Percentiles rank a stretch among this genome's conserved stretches.
These are phyloP conservation scores for Panulirus ornatus DNA, from an alignment of 1,140 invertebrate species.

Conservation along the genomic window DNA sequence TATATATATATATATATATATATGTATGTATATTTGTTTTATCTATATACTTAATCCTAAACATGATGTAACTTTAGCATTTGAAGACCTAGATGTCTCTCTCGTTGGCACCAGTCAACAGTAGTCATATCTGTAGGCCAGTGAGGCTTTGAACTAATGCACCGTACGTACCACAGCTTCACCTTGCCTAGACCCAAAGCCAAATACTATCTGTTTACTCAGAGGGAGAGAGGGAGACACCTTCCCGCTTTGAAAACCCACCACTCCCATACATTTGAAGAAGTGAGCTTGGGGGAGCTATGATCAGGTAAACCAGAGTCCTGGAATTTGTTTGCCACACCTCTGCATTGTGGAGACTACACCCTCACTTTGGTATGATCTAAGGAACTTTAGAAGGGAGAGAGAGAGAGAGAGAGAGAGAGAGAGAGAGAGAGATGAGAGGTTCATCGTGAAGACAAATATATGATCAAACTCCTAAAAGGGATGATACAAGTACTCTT, in stretches of 20 bases:
- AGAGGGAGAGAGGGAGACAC: constrained; percentile 21
- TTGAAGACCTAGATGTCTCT: too few relatives aligned
- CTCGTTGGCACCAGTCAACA: too few relatives aligned
- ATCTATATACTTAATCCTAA: too few relatives aligned
- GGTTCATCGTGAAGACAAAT: background rate
- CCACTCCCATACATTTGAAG: background rate
- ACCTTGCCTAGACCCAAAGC: background rate
- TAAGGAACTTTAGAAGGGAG: too few relatives aligned
- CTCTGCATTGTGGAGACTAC: background rate
- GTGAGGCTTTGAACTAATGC: too few relatives aligned
- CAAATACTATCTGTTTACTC: constrained; percentile 19
- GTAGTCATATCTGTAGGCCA: too few relatives aligned
- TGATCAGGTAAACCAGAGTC: background rate
- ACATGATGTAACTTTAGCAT: too few relatives aligned
- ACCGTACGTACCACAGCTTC: too few relatives aligned
- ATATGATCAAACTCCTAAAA: too few relatives aligned
- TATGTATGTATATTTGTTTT: too few relatives aligned
- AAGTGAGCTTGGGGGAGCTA: background rate
- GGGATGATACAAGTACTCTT: too few relatives aligned
- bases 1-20: too few relatives aligned
- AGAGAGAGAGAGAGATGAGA: background rate
- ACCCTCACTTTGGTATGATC: background rate
- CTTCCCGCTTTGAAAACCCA: constrained; percentile 2
- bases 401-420: constrained; percentile 29
- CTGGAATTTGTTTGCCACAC: background rate